phyloP scores from a whole-genome alignment of 2,797 vertebrate species.

The Corythornis leucogaster region DNA sequence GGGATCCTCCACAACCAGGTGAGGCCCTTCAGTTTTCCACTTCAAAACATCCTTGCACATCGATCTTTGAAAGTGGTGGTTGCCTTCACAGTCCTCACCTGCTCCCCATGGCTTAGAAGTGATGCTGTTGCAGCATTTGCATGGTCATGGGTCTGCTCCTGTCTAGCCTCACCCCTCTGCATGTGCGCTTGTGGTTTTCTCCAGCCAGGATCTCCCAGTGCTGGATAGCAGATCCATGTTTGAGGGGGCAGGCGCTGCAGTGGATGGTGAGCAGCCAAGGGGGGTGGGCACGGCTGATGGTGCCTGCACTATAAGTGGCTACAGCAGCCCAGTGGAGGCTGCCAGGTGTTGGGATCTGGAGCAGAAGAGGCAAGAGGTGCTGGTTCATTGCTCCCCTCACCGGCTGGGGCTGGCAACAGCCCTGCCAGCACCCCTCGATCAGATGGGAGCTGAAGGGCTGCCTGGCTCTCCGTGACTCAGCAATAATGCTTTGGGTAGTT shows the following conservation, averaged over 20 bases:
- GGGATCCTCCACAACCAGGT: not conserved
- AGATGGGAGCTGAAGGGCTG: conserved; percentile 28
- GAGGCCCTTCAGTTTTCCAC: not conserved
- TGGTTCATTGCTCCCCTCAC: rapidly evolving
- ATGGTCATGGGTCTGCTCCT: not conserved
- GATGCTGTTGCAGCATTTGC: rapidly evolving
- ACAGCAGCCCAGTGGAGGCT: rapidly evolving
- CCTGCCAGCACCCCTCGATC: not conserved
- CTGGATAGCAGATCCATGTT: rapidly evolving
- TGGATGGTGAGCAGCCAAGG: rapidly evolving
- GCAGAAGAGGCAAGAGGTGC: rapidly evolving
- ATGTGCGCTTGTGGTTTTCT: rapidly evolving
- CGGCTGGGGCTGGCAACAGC: not conserved
- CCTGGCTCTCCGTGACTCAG: conserved; percentile 64
- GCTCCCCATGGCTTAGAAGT: not conserved
- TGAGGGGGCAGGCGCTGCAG: rapidly evolving
- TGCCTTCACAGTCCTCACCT: rapidly evolving
- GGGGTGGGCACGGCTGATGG: rapidly evolving
- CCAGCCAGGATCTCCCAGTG: rapidly evolving
- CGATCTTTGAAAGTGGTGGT: not conserved
- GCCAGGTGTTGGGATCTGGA: rapidly evolving
- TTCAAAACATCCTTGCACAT: not conserved
- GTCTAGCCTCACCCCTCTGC: not conserved
- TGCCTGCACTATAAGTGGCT: rapidly evolving
- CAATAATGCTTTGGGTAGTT: conserved; percentile 75